These are phyloP conservation scores for Tragelaphus strepsiceros DNA, from an alignment of 2,113 vertebrate genomes.

Conservation along the genomic window DNA sequence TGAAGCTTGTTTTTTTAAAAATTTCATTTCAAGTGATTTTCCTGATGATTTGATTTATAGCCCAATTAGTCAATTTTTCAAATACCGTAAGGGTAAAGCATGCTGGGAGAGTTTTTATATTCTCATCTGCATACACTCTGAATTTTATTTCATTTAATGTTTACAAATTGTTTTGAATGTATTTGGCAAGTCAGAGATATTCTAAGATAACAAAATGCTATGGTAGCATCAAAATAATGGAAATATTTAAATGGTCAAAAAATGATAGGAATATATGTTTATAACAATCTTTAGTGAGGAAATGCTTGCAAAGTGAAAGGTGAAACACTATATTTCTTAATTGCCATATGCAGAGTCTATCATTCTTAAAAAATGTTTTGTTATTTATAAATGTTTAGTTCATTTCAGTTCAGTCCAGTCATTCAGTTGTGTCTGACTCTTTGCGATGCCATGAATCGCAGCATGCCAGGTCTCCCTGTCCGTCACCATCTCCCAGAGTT, in stretches of 20 bases:
- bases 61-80: conserved; percentile 36
- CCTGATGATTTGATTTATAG: conserved; percentile 37
- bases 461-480: too few relatives aligned
- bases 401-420: too few relatives aligned
- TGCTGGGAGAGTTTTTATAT: not conserved
- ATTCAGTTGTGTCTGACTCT: too few relatives aligned
- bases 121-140: not conserved
- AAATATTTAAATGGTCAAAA: not conserved
- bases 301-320: not conserved
- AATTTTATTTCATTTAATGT: not conserved
- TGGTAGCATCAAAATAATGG: not conserved
- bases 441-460: accelerated
- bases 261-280: not conserved
- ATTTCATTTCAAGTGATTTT: conserved; percentile 27
- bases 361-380: not conserved
- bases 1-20: not conserved
- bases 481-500: too few relatives aligned
- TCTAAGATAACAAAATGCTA: not conserved
- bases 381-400: not conserved
- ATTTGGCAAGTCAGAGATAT: not conserved
- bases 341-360: not conserved
- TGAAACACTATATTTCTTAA: not conserved
- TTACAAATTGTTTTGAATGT: not conserved
- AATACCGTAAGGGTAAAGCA: not conserved
- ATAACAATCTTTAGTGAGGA: not conserved